phyloP scores from a whole-genome alignment of 2,888 invertebrate species.

The Gibbula magus region DNA sequence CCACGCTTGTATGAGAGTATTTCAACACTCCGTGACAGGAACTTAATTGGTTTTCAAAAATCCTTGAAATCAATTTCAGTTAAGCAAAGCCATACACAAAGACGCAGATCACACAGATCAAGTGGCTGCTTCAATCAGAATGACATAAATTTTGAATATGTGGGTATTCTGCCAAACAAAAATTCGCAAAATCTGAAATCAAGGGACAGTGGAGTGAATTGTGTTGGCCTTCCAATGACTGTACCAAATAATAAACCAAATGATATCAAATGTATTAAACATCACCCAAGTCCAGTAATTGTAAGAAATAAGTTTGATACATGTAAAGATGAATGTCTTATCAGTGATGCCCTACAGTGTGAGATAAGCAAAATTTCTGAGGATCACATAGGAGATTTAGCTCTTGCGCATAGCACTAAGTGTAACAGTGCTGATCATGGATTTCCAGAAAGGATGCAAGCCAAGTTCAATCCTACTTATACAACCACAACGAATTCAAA shows the following conservation, averaged over 20 bases:
- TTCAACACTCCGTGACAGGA: background rate
- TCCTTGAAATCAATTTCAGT: no score
- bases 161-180: conserved; percentile 65
- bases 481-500: conserved; percentile 33
- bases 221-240: conserved; percentile 58
- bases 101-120: conserved; percentile 4
- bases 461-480: conserved; percentile 31
- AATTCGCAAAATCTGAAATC: conserved; percentile 60
- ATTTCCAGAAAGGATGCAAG: conserved; percentile 30
- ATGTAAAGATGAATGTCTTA: background rate
- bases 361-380: background rate
- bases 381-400: conserved; percentile 9
- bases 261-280: background rate
- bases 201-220: conserved; percentile 72
- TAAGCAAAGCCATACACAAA: no score
- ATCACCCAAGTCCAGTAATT: conserved; percentile 7
- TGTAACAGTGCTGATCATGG: conserved; percentile 24
- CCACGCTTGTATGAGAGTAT: conserved; percentile 22
- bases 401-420: conserved; percentile 25
- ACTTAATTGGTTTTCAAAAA: no score
- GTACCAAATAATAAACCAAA: conserved; percentile 24
- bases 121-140: conserved; percentile 26
- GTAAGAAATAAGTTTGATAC: conserved; percentile 21
- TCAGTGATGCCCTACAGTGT: background rate
- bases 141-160: conserved; percentile 67